These are phyloP conservation scores for Nipponia nippon DNA, from an alignment of 2,113 vertebrate species.

Conservation along the genomic window DNA sequence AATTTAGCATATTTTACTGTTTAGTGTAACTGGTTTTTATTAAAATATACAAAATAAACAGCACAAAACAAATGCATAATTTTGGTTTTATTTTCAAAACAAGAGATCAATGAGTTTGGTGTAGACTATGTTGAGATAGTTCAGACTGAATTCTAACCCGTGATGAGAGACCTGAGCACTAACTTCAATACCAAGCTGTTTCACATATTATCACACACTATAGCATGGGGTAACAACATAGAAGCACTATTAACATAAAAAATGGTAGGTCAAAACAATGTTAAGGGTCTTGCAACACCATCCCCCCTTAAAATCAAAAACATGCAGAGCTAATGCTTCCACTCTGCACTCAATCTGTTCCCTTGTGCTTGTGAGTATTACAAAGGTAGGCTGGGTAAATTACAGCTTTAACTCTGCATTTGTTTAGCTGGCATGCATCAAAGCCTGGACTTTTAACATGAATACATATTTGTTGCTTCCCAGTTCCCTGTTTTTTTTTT, in stretches of 20 bases:
- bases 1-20: neutral
- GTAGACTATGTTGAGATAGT: neutral
- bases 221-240: neutral
- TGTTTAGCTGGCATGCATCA: neutral
- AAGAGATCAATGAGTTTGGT: neutral
- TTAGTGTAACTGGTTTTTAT: neutral
- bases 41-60: neutral
- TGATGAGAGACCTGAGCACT: neutral
- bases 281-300: neutral
- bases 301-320: neutral
- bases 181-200: neutral
- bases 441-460: conserved; percentile 47
- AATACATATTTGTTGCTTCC: conserved; percentile 25
- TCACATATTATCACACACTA: neutral
- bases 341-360: neutral
- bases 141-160: neutral
- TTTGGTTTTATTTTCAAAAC: neutral
- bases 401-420: neutral
- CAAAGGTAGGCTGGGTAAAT: conserved; percentile 1
- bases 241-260: neutral
- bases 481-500: neutral
- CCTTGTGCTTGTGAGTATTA: neutral
- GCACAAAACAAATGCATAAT: neutral
- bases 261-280: neutral
- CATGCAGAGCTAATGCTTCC: neutral